phyloP scores from a whole-genome alignment of 1,140 invertebrate species.

The Bombus waltoni region DNA sequence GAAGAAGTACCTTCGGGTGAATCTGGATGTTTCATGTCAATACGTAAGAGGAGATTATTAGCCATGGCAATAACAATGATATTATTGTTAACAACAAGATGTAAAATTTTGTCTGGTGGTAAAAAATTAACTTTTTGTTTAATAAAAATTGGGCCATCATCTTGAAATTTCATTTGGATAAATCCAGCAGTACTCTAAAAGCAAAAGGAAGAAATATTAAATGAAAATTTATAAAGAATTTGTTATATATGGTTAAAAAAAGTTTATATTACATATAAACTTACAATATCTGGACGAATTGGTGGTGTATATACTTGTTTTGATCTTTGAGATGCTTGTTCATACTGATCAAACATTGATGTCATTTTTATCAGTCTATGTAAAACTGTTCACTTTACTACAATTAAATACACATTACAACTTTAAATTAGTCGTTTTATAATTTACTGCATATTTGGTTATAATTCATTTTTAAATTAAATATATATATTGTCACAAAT shows the following conservation, averaged over 20 bases:
- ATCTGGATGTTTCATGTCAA: conserved; percentile 91
- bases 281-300: conserved; percentile 81
- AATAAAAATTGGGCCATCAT: conserved; percentile 90
- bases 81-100: conserved; percentile 92
- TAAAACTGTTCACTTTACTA: not conserved
- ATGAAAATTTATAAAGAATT: not conserved
- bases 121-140: conserved; percentile 91
- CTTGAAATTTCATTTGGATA: conserved; percentile 87
- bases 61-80: conserved; percentile 92
- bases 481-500: not conserved
- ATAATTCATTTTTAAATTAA: not conserved
- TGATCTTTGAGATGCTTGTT: conserved; percentile 86
- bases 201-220: conserved; percentile 18
- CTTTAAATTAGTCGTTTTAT: not conserved
- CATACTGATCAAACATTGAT: conserved; percentile 90
- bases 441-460: not conserved
- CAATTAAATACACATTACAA: not conserved
- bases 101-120: conserved; percentile 89
- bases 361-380: conserved; percentile 83
- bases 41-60: conserved; percentile 90
- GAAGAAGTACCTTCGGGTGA: conserved; percentile 87
- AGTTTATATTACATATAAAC: conserved; percentile 48
- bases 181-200: conserved; percentile 85
- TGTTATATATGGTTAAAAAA: not conserved
- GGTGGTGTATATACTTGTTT: conserved; percentile 76